Evolutionary conservation across 92 coral and sea anemone genomes (phyloP), one percentile per base, ranked within the genome.

Genomic region (Bergia sp.): DNA sequence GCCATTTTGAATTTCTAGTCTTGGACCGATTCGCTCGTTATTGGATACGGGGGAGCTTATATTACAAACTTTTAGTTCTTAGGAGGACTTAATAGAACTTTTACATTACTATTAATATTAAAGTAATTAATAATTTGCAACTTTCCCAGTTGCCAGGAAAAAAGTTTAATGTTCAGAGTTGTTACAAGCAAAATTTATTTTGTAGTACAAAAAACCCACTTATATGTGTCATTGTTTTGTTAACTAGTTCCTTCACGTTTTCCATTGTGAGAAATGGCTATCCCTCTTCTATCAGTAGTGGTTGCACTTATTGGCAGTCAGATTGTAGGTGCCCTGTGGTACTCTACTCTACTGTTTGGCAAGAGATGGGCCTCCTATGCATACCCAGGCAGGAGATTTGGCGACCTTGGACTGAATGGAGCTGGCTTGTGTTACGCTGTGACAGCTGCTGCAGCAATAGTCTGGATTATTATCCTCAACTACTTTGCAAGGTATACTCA

Each of bases 261-360:
- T 74, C 21, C 44, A 37, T 3, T 38, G 1, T 21, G 39, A 77
- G 37, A 77, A 42, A 81, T 81, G 85, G 85, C 47, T 61, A 39
- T 37, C 45, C 53, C 49, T 37, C 12, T 81, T 9, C 13, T 81
- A 38, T 37, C 85, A 18, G 7, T 88, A 37, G 85, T 81, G 37
- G 80, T 69, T 55, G 61, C 90, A 3, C 57, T 90, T 37, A 76
- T 85, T 77, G 92, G 89, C 18, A 85, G 89, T 66, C 92, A 90
- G 82, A 47, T 90, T 36, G 57, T 79, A 76, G 85, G 92, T 77
- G 89, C 85, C 61, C 77, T 90, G 76, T 90, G 92, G 92, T 90
- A 90, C 66, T 90, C 92, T 20, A 86, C 92, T n/a, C 1, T 85
- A 3, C 36, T 85, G 79, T 82, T 90, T 90, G 92, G 92, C 2